These are phyloP conservation scores for Drosophila chauvacae DNA, from an alignment of 1,140 invertebrate genomes.

Conservation along the genomic window DNA sequence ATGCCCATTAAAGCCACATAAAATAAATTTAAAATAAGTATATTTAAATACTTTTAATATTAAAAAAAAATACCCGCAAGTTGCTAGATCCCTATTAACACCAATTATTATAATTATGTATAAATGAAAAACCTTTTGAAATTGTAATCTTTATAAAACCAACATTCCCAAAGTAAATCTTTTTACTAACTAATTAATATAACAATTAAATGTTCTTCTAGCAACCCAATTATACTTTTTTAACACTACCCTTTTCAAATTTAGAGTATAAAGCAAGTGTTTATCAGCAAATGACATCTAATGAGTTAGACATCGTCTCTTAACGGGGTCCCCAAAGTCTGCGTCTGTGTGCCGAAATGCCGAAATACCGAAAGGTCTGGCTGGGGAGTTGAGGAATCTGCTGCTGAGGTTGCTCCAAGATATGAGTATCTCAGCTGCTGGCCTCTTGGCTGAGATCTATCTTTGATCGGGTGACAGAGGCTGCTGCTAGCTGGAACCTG, in stretches of 20 bases:
- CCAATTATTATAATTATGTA: too few species aligned
- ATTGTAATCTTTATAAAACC: too few species aligned
- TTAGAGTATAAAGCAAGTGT: constrained; percentile 39
- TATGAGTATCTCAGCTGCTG: constrained; percentile 16
- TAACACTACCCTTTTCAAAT: neutral
- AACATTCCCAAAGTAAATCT: too few species aligned
- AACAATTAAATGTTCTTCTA: neutral
- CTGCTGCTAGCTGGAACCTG: constrained; percentile 54
- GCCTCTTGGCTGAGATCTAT: constrained; percentile 51
- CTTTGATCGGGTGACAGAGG: constrained; percentile 16
- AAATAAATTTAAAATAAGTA: too few species aligned
- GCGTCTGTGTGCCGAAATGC: constrained; percentile 10
- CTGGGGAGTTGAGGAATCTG: constrained; percentile 18
- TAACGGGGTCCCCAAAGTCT: constrained; percentile 40
- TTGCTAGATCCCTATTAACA: too few species aligned
- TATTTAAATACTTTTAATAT: too few species aligned
- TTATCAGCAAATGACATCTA: constrained; percentile 81
- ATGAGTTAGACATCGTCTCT: constrained; percentile 66
- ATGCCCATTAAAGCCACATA: too few species aligned
- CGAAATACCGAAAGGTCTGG: constrained; percentile 24
- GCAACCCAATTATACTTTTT: too few species aligned
- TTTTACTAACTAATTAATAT: neutral
- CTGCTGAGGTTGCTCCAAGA: constrained; percentile 26
- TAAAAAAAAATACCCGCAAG: too few species aligned
- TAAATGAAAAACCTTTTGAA: too few species aligned